phyloP scores from a whole-genome alignment of 2,888 invertebrate genomes.

The Chirona hameri region DNA sequence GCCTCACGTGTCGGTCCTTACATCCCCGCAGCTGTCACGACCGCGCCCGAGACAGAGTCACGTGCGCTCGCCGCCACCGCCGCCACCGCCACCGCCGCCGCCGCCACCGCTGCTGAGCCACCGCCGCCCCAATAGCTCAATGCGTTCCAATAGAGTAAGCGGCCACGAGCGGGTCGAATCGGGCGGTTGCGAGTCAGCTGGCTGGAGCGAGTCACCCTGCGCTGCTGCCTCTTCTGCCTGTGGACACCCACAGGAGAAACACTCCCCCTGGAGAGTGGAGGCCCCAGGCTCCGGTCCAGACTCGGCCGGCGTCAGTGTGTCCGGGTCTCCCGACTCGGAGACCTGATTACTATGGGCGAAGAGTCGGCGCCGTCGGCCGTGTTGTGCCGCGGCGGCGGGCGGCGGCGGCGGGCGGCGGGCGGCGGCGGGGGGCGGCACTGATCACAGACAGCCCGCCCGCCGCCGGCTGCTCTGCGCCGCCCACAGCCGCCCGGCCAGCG shows the following conservation, averaged over 20 bases:
- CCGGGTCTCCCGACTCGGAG: not conserved
- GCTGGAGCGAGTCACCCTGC: not conserved
- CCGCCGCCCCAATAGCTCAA: not conserved
- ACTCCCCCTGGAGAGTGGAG: not conserved
- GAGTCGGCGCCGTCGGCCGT: not conserved
- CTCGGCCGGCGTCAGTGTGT: not conserved
- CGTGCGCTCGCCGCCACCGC: slow-evolving; percentile 11
- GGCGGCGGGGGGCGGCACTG: not conserved
- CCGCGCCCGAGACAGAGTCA: not conserved
- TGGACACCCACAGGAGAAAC: too few relatives aligned
- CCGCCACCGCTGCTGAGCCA: not conserved
- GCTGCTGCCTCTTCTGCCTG: not conserved
- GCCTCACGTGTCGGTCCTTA: slow-evolving; percentile 5
- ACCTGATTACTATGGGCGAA: not conserved
- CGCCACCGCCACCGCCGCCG: not conserved
- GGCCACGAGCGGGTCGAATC: not conserved
- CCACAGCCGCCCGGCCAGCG: not conserved
- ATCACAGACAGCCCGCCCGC: not conserved
- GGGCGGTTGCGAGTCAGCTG: not conserved
- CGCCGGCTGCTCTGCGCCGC: not conserved
- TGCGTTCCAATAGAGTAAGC: not conserved
- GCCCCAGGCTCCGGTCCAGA: not conserved
- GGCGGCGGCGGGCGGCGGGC: not conserved
- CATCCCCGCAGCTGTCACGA: slow-evolving; percentile 3
- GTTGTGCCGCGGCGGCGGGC: not conserved